Base-by-base conservation (phyloP, 37 sponge, comb jelly and placozoan species). In the Chondrilla cf. caribensis region DNA sequence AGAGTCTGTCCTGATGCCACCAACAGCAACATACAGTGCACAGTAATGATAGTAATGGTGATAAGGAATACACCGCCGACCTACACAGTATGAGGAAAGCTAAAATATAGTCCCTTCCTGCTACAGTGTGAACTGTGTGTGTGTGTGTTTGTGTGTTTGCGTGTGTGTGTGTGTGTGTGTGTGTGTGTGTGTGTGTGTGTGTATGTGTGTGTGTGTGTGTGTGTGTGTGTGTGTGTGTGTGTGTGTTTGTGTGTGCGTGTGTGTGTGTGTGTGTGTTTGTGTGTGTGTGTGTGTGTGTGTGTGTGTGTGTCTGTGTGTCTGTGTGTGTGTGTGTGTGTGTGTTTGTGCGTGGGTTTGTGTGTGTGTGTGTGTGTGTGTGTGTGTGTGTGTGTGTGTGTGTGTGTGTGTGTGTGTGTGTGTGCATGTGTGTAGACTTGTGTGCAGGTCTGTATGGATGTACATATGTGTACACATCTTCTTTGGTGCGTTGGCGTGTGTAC, bases 11-110 rank as follows among this genome's bases (percentile, higher is more conserved):
- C 65, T 25, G 80, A 86, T 2, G 81, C 60, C 25, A 96, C 79
- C 67, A 96, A 58, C 7, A 90, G 81, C 36, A 84, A 25, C 90
- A 93, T 94, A 58, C 97, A 92, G 90, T 94, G 94, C 0, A 83
- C 72, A 40, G 95, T 91, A 44, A 97, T 85, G 54, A 93, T 57
- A n/a, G 88, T 90, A 72, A 94, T 54, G 35, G 86, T 22, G 19
- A 87, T 0, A 36, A 92, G 62, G 9, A 64, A 39, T 9, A 88
- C 37, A 35, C 81, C 58, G 2, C 91, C 93, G 38, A 93, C 37
- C 91, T 93, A 77, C 24, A n/a, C n/a, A n/a, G n/a, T n/a, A n/a
- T n/a, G n/a, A n/a, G n/a, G n/a, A n/a, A n/a, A n/a, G n/a, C n/a
- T n/a, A 42, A 0, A 14, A 31, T 36, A 37, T 35, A n/a, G n/a